Percentiles rank a stretch among this genome's conserved stretches.
Evolutionary conservation across 2,113 vertebrate species (phyloP).

Genomic region (Malurus alboscapulatus): DNA sequence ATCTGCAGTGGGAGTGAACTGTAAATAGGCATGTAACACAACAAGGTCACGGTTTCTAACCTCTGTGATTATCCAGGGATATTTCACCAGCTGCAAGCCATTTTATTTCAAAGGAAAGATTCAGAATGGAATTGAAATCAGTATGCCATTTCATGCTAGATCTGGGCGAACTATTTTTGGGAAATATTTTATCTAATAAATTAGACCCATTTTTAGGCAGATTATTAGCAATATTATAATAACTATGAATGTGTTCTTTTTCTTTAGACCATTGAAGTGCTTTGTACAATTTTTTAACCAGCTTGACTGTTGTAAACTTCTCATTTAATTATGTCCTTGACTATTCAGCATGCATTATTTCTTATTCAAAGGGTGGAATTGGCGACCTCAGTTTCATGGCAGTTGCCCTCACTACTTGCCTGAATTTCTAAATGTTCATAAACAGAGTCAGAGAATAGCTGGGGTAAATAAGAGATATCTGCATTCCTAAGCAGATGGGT

Average conservation of each 20-base stretch:
- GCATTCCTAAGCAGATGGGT: neutral
- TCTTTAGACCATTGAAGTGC: neutral
- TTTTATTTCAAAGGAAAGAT: conserved; percentile 26
- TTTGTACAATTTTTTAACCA: neutral
- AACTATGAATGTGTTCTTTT: neutral
- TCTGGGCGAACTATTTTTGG: neutral
- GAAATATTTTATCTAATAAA: conserved; percentile 23
- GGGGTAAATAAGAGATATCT: neutral
- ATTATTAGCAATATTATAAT: neutral
- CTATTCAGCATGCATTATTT: neutral
- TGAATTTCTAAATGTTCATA: neutral
- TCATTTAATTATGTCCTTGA: neutral
- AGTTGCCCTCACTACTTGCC: neutral
- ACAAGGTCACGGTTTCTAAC: conserved; percentile 21
- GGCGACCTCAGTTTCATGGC: neutral
- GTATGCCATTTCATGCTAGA: neutral
- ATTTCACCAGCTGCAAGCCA: neutral
- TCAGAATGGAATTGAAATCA: conserved; percentile 31
- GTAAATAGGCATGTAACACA: conserved; percentile 21
- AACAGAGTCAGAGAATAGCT: neutral
- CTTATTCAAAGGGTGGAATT: neutral
- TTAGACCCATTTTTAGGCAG: neutral
- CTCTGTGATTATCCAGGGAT: conserved; percentile 4
- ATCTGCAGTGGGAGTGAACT: neutral
- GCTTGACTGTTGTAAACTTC: neutral